A percentile compares a stretch with the other conserved stretches of the same genome.
Evolutionary conservation across 2,797 vertebrate species (phyloP).

Genomic region (Simalia tracyae): DNA sequence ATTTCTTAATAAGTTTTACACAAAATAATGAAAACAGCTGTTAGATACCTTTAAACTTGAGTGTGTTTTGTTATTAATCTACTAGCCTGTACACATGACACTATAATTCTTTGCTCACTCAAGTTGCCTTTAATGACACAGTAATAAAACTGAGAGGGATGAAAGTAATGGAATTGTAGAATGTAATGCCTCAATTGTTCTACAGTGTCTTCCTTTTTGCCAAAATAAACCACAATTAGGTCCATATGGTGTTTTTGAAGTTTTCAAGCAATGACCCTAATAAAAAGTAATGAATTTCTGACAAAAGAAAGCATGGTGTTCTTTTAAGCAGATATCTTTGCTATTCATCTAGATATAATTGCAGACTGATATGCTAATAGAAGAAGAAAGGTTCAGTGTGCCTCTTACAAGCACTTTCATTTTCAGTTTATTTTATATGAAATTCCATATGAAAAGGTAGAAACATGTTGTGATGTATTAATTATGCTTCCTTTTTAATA

Average conservation of each 20-base stretch:
- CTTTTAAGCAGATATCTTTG: conserved; percentile 78
- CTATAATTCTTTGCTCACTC: conserved; percentile 83
- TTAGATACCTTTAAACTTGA: conserved; percentile 84
- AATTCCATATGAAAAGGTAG: conserved; percentile 72
- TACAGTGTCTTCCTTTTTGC: conserved; percentile 82
- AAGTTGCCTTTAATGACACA: conserved; percentile 84
- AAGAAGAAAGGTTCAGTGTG: conserved; percentile 70
- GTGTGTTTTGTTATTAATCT: conserved; percentile 83
- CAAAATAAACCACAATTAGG: conserved; percentile 88
- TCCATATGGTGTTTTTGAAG: conserved; percentile 91
- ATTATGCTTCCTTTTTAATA: conserved; percentile 65
- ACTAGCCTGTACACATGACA: conserved; percentile 81
- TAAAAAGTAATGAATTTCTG: conserved; percentile 88
- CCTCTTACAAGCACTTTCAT: conserved; percentile 71
- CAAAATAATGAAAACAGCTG: conserved; percentile 86
- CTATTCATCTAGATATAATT: conserved; percentile 80
- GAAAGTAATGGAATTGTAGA: conserved; percentile 84
- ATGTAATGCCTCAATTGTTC: conserved; percentile 85
- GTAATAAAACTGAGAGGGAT: conserved; percentile 82
- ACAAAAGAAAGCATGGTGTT: conserved; percentile 78
- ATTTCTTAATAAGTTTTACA: no score
- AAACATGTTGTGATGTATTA: conserved; percentile 69
- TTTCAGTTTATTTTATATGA: conserved; percentile 74
- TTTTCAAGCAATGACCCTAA: conserved; percentile 85
- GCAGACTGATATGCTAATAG: conserved; percentile 74